Evolutionary conservation across 2,888 invertebrate genomes (phyloP).

Genomic region (Myathropa florea): DNA sequence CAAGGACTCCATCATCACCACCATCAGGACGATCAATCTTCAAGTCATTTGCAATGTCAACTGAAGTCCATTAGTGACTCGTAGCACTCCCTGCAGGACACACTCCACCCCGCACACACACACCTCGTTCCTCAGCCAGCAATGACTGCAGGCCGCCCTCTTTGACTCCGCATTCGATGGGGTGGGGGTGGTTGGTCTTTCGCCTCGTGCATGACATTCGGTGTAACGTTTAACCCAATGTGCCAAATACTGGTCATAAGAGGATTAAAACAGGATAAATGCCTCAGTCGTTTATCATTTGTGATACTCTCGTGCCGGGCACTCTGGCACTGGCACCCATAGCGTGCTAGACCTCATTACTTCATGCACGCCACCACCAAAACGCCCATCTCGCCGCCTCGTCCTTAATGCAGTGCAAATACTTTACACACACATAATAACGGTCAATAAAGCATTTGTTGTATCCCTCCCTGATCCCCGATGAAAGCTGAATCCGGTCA

Average conservation of each 20-base stretch:
- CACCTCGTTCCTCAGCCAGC: neutral
- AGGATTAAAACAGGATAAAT: neutral
- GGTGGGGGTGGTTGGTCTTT: neutral
- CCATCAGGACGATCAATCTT: too few relatives aligned
- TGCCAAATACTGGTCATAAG: neutral
- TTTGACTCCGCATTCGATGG: neutral
- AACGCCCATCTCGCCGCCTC: neutral
- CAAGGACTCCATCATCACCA: too few relatives aligned
- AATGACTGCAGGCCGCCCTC: neutral
- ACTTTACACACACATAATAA: neutral
- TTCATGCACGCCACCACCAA: neutral
- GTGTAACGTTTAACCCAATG: neutral
- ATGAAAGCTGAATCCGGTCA: neutral
- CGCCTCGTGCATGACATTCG: neutral
- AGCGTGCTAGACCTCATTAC: neutral
- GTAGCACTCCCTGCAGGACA: neutral
- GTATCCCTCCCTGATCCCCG: neutral
- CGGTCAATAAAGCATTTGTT: neutral
- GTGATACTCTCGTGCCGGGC: neutral
- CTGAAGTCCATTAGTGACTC: too few relatives aligned
- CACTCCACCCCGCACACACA: neutral
- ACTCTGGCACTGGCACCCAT: neutral
- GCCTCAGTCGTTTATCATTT: neutral
- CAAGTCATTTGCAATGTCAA: too few relatives aligned
- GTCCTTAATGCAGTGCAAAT: neutral